phyloP scores from a whole-genome alignment of 1,140 invertebrate species.

The Ceratina japonica region DNA sequence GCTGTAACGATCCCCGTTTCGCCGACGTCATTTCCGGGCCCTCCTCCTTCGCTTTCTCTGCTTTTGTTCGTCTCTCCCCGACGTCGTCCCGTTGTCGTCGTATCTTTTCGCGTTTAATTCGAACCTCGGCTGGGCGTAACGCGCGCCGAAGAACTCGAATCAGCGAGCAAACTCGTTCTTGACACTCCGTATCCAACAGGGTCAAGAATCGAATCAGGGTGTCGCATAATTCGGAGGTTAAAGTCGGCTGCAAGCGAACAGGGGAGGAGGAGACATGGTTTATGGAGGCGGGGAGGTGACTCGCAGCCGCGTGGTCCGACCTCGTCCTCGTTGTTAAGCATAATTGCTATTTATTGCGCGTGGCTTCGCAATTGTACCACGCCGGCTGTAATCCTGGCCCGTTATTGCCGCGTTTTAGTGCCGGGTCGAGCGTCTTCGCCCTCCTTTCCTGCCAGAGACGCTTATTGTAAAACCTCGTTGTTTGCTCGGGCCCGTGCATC shows the following conservation, averaged over 20 bases:
- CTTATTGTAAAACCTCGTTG: slow-evolving; percentile 35
- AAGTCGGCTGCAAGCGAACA: background rate
- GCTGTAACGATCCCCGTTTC: background rate
- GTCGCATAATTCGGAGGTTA: slow-evolving; percentile 41
- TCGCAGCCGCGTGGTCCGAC: background rate
- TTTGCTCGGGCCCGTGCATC: background rate
- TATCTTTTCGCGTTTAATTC: too few species aligned
- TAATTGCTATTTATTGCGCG: slow-evolving; percentile 65
- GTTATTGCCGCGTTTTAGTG: slow-evolving; percentile 57
- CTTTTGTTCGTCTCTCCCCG: background rate
- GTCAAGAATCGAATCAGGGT: slow-evolving; percentile 24
- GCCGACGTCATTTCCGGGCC: background rate
- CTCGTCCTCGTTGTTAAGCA: slow-evolving; percentile 45
- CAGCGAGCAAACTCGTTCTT: background rate
- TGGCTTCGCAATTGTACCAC: slow-evolving; percentile 31
- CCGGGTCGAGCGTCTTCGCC: slow-evolving; percentile 23
- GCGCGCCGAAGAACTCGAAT: too few species aligned
- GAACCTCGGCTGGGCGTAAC: too few species aligned
- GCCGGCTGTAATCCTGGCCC: slow-evolving; percentile 41
- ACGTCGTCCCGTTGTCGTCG: too few species aligned
- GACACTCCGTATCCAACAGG: background rate
- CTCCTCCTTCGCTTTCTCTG: background rate
- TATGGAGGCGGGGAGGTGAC: background rate
- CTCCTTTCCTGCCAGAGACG: slow-evolving; percentile 27
- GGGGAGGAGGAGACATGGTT: slow-evolving; percentile 2